These are phyloP conservation scores for Pectinophora gossypiella DNA, from an alignment of 1,140 invertebrate genomes.

Conservation along the genomic window DNA sequence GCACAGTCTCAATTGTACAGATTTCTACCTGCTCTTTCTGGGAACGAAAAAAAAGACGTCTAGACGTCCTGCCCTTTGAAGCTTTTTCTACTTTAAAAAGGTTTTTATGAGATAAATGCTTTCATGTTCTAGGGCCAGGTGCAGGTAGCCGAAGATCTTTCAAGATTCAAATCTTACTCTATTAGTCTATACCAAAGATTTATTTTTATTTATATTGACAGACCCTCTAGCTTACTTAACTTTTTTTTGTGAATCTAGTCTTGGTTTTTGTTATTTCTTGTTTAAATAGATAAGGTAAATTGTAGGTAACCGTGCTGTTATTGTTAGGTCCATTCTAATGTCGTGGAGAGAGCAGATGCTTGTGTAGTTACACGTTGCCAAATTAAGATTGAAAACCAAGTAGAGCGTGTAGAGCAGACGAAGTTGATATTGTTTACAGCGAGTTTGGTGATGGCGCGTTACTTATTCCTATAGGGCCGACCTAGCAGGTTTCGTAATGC, in stretches of 20 bases:
- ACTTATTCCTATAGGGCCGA: no score
- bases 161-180: slow-evolving; percentile 44
- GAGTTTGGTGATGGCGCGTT: no score
- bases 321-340: no score
- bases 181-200: slow-evolving; percentile 38
- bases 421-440: no score
- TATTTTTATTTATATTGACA: slow-evolving; percentile 21
- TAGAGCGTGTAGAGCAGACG: no score
- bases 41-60: slow-evolving; percentile 61
- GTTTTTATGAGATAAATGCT: slow-evolving; percentile 54
- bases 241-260: slow-evolving; percentile 29
- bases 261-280: no score
- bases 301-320: no score
- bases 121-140: slow-evolving; percentile 47
- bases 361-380: no score
- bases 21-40: slow-evolving; percentile 58
- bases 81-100: slow-evolving; percentile 53
- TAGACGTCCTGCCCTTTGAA: slow-evolving; percentile 67
- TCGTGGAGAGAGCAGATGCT: no score
- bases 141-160: slow-evolving; percentile 46
- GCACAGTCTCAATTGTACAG: slow-evolving; percentile 4
- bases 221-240: neutral
- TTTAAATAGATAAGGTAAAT: no score
- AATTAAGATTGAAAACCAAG: no score
- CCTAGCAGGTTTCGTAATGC: neutral